A percentile compares a stretch with the other conserved stretches of the same genome.
Evolutionary conservation across 2,888 invertebrate species (phyloP).

Genomic region (Clunio marinus): DNA sequence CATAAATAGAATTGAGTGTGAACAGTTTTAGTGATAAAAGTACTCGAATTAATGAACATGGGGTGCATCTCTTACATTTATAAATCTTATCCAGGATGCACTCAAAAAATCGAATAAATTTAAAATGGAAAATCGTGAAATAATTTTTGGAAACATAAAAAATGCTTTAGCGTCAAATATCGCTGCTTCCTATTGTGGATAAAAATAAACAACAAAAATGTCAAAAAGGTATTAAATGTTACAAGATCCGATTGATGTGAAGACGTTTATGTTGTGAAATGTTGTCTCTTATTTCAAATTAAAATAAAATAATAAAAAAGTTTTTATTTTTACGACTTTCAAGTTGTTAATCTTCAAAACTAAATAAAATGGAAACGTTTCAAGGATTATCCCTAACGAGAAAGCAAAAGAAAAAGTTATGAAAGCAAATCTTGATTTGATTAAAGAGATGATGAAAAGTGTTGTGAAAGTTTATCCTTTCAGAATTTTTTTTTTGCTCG

Average conservation of each 20-base stretch:
- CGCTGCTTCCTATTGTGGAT: constrained; percentile 19
- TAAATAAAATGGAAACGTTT: no score
- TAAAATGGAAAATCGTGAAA: no score
- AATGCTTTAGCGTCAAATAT: not conserved
- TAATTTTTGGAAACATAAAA: not conserved
- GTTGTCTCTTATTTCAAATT: not conserved
- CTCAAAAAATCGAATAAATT: not conserved
- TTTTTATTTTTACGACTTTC: not conserved
- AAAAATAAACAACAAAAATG: constrained; percentile 17
- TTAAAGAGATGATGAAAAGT: not conserved
- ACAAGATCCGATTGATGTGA: not conserved
- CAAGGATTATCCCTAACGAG: no score
- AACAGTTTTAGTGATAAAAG: no score
- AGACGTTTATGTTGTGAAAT: not conserved
- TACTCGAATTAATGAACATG: no score
- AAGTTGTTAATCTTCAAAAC: no score
- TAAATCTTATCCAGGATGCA: no score
- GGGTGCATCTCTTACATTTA: no score
- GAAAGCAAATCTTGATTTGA: not conserved
- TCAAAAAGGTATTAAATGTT: constrained; percentile 22
- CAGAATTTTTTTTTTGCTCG: not conserved
- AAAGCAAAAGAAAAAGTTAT: not conserved
- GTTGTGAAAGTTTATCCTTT: not conserved
- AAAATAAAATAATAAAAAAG: not conserved
- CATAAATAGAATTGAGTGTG: no score